Conservation (phyloP, 2,888 invertebrate genomes). For the Machimus atricapillus region DNA sequence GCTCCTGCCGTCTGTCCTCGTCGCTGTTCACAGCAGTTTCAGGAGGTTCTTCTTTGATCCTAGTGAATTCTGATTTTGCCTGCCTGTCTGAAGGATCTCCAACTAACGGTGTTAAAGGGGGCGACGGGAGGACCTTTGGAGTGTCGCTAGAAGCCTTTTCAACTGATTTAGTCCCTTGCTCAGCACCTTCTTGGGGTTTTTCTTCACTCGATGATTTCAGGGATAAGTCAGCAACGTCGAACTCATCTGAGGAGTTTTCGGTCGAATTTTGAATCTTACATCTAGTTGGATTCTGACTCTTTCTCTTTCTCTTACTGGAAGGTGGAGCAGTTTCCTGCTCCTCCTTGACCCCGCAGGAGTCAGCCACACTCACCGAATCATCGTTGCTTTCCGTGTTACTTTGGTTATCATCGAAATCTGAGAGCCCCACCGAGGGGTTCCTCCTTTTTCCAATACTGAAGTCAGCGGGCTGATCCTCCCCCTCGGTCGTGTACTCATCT, state of each 20-base stretch:
- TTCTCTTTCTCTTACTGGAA: conserved; percentile 81
- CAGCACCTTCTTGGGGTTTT: conserved; percentile 42
- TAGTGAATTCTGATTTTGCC: conserved; percentile 31
- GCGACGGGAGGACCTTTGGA: conserved; percentile 59
- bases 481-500: conserved; percentile 56
- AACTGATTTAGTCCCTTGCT: conserved; percentile 39
- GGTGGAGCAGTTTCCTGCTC: conserved; percentile 55
- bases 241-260: conserved; percentile 58
- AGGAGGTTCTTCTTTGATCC: conserved; percentile 33
- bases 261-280: conserved; percentile 67
- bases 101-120: conserved; percentile 57
- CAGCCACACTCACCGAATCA: conserved; percentile 67
- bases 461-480: conserved; percentile 67
- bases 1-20: not conserved
- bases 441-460: conserved; percentile 70
- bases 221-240: conserved; percentile 59
- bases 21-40: not conserved
- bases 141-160: conserved; percentile 51
- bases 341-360: conserved; percentile 64
- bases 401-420: conserved; percentile 62
- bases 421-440: conserved; percentile 45
- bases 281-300: conserved; percentile 86
- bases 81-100: not conserved
- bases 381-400: conserved; percentile 72
- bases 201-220: conserved; percentile 52